Conservation (phyloP, 1,140 invertebrate species). For the Procambarus virginalis region DNA sequence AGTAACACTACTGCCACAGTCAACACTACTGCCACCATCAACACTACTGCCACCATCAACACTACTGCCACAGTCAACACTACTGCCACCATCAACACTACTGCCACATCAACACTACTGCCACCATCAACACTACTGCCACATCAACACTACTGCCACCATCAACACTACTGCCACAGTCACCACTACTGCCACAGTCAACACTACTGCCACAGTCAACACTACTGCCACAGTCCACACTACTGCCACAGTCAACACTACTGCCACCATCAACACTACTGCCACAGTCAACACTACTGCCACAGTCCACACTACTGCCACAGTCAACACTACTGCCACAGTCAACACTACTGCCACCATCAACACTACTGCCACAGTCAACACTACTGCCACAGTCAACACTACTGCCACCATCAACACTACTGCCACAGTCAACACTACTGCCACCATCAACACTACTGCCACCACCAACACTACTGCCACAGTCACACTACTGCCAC, state of each 20-base stretch:
- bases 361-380: background rate
- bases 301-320: background rate
- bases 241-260: too few relatives aligned
- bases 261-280: background rate
- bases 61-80: too few relatives aligned
- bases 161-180: too few relatives aligned
- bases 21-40: too few relatives aligned
- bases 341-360: background rate
- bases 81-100: background rate
- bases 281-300: background rate
- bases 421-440: background rate
- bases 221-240: background rate
- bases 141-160: background rate
- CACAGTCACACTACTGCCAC: too few relatives aligned
- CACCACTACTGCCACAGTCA: background rate
- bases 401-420: background rate
- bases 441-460: background rate
- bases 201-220: background rate
- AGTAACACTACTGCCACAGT: too few relatives aligned
- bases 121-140: background rate
- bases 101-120: background rate
- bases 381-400: background rate
- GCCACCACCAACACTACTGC: too few relatives aligned
- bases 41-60: too few relatives aligned
- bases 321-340: background rate